These are phyloP conservation scores for Dilophus febrilis DNA, from an alignment of 2,888 invertebrate species.

Conservation along the genomic window DNA sequence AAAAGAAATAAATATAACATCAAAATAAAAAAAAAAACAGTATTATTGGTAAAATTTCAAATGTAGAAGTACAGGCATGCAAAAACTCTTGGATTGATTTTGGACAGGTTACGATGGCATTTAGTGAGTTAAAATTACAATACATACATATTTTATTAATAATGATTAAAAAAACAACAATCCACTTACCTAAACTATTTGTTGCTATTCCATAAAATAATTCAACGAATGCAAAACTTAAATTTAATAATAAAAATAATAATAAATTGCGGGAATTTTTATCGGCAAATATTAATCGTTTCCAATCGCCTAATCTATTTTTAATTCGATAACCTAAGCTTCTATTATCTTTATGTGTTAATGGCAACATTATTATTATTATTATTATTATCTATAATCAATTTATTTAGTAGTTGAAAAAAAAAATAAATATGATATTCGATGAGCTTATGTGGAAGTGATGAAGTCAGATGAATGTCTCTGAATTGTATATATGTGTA, in stretches of 20 bases:
- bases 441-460: no score
- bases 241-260: constrained; percentile 76
- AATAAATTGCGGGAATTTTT: constrained; percentile 86
- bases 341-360: constrained; percentile 56
- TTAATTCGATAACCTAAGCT: constrained; percentile 45
- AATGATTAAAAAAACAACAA: neutral
- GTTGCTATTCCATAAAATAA: constrained; percentile 82
- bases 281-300: constrained; percentile 80
- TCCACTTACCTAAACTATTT: constrained; percentile 56
- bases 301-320: constrained; percentile 60
- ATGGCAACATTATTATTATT: constrained; percentile 63
- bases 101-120: no score
- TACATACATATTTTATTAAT: no score
- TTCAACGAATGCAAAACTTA: constrained; percentile 95
- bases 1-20: neutral
- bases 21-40: neutral
- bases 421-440: no score
- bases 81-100: no score
- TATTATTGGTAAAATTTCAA: neutral
- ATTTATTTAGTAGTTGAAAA: no score
- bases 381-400: no score
- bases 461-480: no score
- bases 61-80: no score
- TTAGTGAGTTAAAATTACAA: no score
- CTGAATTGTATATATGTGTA: no score